phyloP scores from a whole-genome alignment of 2,888 invertebrate genomes.

The Melinopterus prodromus region DNA sequence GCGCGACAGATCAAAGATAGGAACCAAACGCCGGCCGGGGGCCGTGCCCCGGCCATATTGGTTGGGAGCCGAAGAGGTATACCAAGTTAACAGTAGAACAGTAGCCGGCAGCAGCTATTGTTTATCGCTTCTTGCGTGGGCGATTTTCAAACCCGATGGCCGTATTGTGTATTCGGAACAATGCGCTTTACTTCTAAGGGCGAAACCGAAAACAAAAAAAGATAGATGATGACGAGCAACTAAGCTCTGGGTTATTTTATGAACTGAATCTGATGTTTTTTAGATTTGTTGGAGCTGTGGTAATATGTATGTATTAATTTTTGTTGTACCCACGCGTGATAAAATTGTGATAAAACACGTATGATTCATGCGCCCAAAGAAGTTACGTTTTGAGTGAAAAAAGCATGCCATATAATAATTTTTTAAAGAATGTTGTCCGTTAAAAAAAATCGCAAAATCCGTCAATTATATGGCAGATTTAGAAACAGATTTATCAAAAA shows the following conservation, averaged over 20 bases:
- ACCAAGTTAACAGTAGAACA: constrained; percentile 48
- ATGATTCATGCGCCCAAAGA: too few species aligned
- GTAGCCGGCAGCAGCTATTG: constrained; percentile 47
- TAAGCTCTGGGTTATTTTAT: background rate
- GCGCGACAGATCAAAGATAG: constrained; percentile 56
- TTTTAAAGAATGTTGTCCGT: too few species aligned
- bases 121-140: constrained; percentile 51
- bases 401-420: too few species aligned
- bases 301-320: too few species aligned
- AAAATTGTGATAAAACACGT: too few species aligned
- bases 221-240: too few species aligned
- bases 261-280: background rate
- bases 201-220: background rate
- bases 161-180: background rate
- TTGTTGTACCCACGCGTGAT: too few species aligned
- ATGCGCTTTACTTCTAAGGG: background rate
- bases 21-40: constrained; percentile 41
- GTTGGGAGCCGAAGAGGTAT: background rate
- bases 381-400: too few species aligned
- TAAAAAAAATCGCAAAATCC: too few species aligned
- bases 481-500: too few species aligned
- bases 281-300: too few species aligned
- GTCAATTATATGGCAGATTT: too few species aligned
- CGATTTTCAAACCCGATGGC: constrained; percentile 33
- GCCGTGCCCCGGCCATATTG: constrained; percentile 42